phyloP scores from a whole-genome alignment of 2,113 vertebrate species.

The Axis porcinus region DNA sequence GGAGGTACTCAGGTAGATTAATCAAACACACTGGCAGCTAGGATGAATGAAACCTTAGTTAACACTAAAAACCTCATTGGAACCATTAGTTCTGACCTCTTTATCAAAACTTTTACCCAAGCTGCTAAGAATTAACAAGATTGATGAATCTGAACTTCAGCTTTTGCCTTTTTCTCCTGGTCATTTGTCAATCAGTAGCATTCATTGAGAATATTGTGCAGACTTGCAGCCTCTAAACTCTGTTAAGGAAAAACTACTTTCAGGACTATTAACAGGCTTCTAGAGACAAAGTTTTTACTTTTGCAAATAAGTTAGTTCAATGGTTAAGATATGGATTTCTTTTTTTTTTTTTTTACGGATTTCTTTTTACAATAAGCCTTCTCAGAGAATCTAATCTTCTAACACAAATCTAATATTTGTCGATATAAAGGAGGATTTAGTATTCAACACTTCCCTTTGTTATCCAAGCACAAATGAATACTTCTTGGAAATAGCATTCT shows the following conservation, averaged over 20 bases:
- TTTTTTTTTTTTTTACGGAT: background rate
- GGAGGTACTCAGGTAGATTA: conserved; percentile 20
- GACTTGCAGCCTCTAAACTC: background rate
- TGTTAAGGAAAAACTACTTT: background rate
- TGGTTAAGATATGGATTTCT: background rate
- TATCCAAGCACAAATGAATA: background rate
- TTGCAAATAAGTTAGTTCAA: conserved; percentile 24
- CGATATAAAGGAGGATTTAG: background rate
- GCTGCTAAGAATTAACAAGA: conserved; percentile 58
- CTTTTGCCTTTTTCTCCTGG: background rate
- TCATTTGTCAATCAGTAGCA: conserved; percentile 7
- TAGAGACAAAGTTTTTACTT: conserved; percentile 21
- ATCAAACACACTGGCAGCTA: conserved; percentile 47
- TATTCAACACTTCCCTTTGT: background rate
- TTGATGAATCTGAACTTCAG: background rate
- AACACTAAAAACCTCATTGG: conserved; percentile 46
- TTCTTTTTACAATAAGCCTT: background rate
- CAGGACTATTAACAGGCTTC: background rate
- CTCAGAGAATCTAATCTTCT: background rate
- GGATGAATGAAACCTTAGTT: conserved; percentile 48
- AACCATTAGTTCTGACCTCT: conserved; percentile 52
- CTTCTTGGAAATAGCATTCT: background rate
- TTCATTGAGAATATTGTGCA: background rate
- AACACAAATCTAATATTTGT: background rate
- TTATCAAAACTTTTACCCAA: conserved; percentile 53